Evolutionary conservation across 2,797 vertebrate species (phyloP).

Genomic region (Holocentrus rufus): DNA sequence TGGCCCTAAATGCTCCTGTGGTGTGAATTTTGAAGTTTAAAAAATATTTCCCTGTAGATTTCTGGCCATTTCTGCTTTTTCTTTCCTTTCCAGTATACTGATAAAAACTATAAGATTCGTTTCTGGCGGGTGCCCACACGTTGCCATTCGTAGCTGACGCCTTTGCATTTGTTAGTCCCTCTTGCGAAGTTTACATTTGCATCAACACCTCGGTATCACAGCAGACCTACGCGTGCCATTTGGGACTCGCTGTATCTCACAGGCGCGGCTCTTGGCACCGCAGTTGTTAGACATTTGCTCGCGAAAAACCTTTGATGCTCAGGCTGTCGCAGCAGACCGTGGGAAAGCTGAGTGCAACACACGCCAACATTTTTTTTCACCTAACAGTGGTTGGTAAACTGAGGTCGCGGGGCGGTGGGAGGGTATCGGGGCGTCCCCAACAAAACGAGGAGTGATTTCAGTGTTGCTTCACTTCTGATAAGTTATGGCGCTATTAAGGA

Average conservation of each 20-base stretch:
- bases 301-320: conserved; percentile 40
- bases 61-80: no score
- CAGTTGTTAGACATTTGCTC: conserved; percentile 24
- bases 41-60: no score
- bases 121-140: conserved; percentile 11
- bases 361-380: no score
- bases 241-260: conserved; percentile 48
- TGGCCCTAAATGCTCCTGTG: no score
- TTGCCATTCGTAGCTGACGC: conserved; percentile 12
- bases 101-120: background rate
- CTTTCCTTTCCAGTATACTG: no score
- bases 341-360: conserved; percentile 29
- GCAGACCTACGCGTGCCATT: conserved; percentile 63
- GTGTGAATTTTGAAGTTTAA: no score
- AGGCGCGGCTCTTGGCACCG: conserved; percentile 16
- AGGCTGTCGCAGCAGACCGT: conserved; percentile 16
- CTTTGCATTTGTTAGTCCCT: conserved; percentile 34
- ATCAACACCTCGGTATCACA: conserved; percentile 43
- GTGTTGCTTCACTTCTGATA: no score
- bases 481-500: no score
- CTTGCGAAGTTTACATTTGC: conserved; percentile 8
- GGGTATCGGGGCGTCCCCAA: no score
- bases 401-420: background rate
- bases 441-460: no score
- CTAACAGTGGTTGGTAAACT: background rate